Percentiles rank a stretch among this genome's conserved stretches.
Evolutionary conservation across 2,797 vertebrate species (phyloP).

Genomic region (Myiothlypis chrysogaster): DNA sequence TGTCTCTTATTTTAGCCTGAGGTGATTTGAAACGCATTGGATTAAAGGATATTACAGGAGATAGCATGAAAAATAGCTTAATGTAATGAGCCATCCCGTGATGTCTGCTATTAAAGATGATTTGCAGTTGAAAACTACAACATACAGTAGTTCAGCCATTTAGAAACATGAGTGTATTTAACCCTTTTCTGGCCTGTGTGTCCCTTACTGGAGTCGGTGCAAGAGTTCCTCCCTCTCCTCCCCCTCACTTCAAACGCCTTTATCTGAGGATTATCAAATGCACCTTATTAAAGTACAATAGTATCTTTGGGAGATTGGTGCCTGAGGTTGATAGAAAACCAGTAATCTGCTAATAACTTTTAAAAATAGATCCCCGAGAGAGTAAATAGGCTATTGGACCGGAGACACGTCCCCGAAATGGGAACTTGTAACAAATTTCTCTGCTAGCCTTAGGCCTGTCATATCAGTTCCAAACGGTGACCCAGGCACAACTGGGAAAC

Average conservation of each 20-base stretch:
- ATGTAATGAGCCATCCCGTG: constrained; percentile 92
- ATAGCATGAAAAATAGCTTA: constrained; percentile 91
- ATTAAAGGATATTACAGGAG: constrained; percentile 92
- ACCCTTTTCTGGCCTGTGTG: constrained; percentile 59
- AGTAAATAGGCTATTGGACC: constrained; percentile 67
- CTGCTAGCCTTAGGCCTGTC: constrained; percentile 35
- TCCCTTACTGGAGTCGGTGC: background rate
- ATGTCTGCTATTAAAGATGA: constrained; percentile 93
- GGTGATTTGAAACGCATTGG: constrained; percentile 90
- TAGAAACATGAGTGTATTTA: constrained; percentile 70
- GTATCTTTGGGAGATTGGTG: constrained; percentile 70
- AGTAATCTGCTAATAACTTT: constrained; percentile 81
- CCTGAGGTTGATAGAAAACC: constrained; percentile 75
- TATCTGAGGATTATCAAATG: constrained; percentile 72
- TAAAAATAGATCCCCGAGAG: constrained; percentile 73
- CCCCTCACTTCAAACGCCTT: background rate
- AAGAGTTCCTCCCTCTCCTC: background rate
- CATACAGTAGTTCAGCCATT: constrained; percentile 82
- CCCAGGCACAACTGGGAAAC: constrained; percentile 8
- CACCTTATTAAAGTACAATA: constrained; percentile 72
- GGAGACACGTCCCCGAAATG: constrained; percentile 31
- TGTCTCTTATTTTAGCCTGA: constrained; percentile 84
- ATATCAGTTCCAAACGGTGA: constrained; percentile 23
- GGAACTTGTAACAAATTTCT: constrained; percentile 18
- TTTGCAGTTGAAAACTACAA: constrained; percentile 87